Evolutionary conservation across 2,113 vertebrate species (phyloP).

Genomic region (Mesembrinibis cayennensis): DNA sequence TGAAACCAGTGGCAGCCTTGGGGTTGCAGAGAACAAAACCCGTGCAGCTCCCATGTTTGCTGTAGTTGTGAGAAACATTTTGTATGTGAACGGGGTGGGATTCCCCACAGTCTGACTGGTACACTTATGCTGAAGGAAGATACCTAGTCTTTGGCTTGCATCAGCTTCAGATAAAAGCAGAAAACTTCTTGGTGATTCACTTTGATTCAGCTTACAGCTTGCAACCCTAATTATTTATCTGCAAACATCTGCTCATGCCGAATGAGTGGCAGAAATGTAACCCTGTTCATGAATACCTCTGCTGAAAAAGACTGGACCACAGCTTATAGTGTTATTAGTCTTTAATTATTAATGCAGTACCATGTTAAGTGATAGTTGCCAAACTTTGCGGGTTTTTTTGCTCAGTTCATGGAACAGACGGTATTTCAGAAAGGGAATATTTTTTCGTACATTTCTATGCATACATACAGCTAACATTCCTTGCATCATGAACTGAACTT

Average conservation of each 20-base stretch:
- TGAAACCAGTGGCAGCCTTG: not conserved
- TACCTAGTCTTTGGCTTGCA: not conserved
- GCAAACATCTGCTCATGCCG: not conserved
- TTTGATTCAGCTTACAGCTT: not conserved
- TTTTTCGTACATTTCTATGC: not conserved
- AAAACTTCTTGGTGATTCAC: not conserved
- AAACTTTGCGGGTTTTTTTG: not conserved
- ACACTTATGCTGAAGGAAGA: accelerated
- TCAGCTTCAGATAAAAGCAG: not conserved
- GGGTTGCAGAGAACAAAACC: not conserved
- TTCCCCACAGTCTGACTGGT: not conserved
- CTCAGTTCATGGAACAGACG: not conserved
- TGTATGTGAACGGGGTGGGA: not conserved
- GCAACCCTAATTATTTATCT: not conserved
- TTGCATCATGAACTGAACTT: not conserved
- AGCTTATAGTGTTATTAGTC: not conserved
- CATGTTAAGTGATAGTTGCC: not conserved
- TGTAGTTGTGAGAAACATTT: not conserved
- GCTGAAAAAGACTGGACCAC: not conserved
- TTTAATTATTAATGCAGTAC: not conserved
- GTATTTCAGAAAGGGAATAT: not conserved
- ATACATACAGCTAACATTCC: not conserved
- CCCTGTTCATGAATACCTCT: not conserved
- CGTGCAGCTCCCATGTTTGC: accelerated
- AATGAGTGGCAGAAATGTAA: not conserved